phyloP scores from a whole-genome alignment of 2,797 vertebrate genomes.

The Gouania willdenowi region DNA sequence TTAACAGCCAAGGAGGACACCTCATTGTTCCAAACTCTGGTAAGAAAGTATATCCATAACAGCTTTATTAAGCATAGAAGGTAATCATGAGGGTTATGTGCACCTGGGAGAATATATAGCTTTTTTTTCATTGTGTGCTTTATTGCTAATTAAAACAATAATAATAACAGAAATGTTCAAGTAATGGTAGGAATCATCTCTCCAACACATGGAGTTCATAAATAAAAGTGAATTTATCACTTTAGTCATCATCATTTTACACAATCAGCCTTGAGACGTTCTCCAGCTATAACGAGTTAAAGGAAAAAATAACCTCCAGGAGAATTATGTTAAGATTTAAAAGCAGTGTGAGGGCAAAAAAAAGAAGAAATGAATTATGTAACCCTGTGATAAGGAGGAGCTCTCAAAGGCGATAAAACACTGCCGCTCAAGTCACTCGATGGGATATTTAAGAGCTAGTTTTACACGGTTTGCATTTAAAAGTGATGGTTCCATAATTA shows the following conservation, averaged over 20 bases:
- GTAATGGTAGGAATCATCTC: too few relatives aligned
- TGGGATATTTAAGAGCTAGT: conserved; percentile 27
- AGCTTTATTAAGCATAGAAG: too few relatives aligned
- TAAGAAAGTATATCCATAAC: background rate
- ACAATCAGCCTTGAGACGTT: conserved; percentile 1
- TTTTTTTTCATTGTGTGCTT: too few relatives aligned
- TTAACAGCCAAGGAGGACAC: conserved; percentile 91
- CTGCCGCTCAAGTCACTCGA: conserved; percentile 9
- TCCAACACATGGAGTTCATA: background rate
- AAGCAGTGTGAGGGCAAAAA: conserved; percentile 9
- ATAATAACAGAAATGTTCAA: too few relatives aligned
- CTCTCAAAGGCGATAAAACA: conserved; percentile 22
- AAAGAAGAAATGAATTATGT: conserved; percentile 32
- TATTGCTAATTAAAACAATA: too few relatives aligned
- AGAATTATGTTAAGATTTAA: conserved; percentile 19
- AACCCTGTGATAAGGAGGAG: conserved; percentile 27
- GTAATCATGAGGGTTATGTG: too few relatives aligned
- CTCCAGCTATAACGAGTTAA: too few relatives aligned
- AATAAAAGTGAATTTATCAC: background rate
- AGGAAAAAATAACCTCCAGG: too few relatives aligned
- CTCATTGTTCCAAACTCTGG: conserved; percentile 85
- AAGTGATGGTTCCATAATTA: conserved; percentile 22
- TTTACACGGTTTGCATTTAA: conserved; percentile 21
- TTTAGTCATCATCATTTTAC: background rate
- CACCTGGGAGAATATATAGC: too few relatives aligned